phyloP scores from a whole-genome alignment of 1,140 invertebrate species.

The Tetramorium parvispinum region DNA sequence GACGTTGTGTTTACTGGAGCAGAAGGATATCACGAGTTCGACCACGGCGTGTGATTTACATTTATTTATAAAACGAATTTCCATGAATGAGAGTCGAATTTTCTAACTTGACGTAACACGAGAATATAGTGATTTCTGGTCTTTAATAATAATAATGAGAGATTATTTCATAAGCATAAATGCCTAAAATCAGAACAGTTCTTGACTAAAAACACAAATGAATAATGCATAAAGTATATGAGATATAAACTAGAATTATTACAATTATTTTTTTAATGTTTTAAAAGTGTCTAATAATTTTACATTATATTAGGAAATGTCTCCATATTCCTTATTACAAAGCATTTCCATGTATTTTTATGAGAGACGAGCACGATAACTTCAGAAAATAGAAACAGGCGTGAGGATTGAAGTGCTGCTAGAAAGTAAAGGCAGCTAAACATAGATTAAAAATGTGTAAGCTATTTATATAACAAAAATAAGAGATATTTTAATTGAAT shows the following conservation, averaged over 20 bases:
- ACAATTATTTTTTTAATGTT: slow-evolving; percentile 9
- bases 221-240: not conserved
- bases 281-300: not conserved
- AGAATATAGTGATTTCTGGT: slow-evolving; percentile 4
- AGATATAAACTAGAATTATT: not conserved
- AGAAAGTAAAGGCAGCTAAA: slow-evolving; percentile 23
- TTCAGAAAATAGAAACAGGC: not conserved
- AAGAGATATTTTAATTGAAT: slow-evolving; percentile 37
- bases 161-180: slow-evolving; percentile 18
- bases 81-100: not conserved
- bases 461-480: slow-evolving; percentile 34
- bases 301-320: not conserved
- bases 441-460: slow-evolving; percentile 16
- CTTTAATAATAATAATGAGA: slow-evolving; percentile 24
- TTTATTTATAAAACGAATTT: slow-evolving; percentile 40
- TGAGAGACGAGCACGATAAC: not conserved
- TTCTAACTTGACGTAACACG: not conserved
- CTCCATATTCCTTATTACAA: not conserved
- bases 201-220: not conserved
- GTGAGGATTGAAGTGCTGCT: not conserved
- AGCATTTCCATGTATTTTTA: slow-evolving; percentile 3
- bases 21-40: slow-evolving; percentile 93
- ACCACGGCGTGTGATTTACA: slow-evolving; percentile 83
- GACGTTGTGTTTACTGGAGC: slow-evolving; percentile 97
- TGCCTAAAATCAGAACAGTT: not conserved